Evolutionary conservation across 2,113 vertebrate genomes (phyloP), one percentile per base, ranked within the genome.

Genomic region (Orycteropus afer): DNA sequence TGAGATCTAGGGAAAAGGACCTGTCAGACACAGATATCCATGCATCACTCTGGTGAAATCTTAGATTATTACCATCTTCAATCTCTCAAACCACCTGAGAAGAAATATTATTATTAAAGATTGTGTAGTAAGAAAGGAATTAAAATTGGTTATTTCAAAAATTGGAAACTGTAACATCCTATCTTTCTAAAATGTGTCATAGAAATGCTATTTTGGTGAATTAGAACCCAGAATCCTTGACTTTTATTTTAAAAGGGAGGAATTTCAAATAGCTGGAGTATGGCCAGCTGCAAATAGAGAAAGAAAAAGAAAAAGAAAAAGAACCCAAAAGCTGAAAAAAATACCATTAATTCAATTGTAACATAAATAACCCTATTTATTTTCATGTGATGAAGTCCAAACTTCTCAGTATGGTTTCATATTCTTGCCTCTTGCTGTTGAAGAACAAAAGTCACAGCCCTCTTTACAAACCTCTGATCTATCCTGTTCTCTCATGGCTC

Each of bases 321-420:
- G 14, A 59, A 18, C 8, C 6, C 17, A 67, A n/a, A 63, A 29
- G 11, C 45, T n/a, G n/a, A 86, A 42, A 27, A 5, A 27, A n/a
- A n/a, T n/a, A 67, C 10, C 12, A 47, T 5, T 32, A 29, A 17
- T 40, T 37, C 10, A 5, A 17, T 8, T 25, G 5, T 32, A 42
- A 22, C 4, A 4, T 6, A 32, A n/a, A 27, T 8, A 4, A 3
- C 3, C 15, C 61, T 53, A 32, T 2, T 6, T 4, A 25, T 5
- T 34, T n/a, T 76, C 42, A 55, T 4, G 11, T 20, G 40, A 45
- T 29, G 5, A 63, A 32, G 2, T 15, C 3, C 10, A 47, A 13
- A n/a, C 32, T 37, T 45, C 7, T 27, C 29, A 20, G 13, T 5
- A 0, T 6, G 18, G 20, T 55, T 61, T 49, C 8, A 15, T 55